Base-by-base conservation (phyloP, 2,888 invertebrate species). In the Nomada fucata region DNA sequence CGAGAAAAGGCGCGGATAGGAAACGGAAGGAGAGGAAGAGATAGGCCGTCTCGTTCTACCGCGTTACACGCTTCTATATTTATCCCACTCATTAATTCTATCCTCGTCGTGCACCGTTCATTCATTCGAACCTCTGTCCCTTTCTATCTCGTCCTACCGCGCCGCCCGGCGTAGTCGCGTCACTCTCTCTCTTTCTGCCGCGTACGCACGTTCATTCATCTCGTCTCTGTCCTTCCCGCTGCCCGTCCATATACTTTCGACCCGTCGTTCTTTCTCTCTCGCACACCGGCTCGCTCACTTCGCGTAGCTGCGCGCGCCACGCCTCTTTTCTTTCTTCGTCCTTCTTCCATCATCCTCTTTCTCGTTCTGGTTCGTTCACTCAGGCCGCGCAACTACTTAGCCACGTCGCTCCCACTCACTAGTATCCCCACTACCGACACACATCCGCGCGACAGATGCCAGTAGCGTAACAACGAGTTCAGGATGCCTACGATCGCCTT, bases 41-140 rank as follows among this genome's bases (percentile, higher is more conserved):
- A 85, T 64, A 81, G 65, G 67, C 44, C 83, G 79, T 91, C 91
- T 90, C 89, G 82, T 89, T 92, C 91, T 89, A 86, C 83, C 88
- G 87, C 87, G 79, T 86, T 86, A 88, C 87, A 82, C 83, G 83
- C 72, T 89, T 89, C 89, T 91, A 91, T 92, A 91, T 91, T 91
- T 91, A 91, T 91, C 91, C 91, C 89, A 86, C 92, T 92, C 91
- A 90, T 91, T 89, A 89, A 89, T 89, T 91, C 91, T 89, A 88
- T 91, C 92, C 87, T 91, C 88, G 89, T 91, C 89, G 87, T 84
- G 84, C 91, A 90, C 88, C 88, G 89, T 91, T 90, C 92, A 92
- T 92, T 92, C 92, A 91, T 91, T 84, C 88, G 82, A 90, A 85
- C 81, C 70, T 63, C 59, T 50, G 77, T 76, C 74, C 76, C 78